Percentiles rank a stretch among this genome's conserved stretches.
Evolutionary conservation across 92 coral and sea anemone species (phyloP).

Genomic region (Epizoanthus scotinus): DNA sequence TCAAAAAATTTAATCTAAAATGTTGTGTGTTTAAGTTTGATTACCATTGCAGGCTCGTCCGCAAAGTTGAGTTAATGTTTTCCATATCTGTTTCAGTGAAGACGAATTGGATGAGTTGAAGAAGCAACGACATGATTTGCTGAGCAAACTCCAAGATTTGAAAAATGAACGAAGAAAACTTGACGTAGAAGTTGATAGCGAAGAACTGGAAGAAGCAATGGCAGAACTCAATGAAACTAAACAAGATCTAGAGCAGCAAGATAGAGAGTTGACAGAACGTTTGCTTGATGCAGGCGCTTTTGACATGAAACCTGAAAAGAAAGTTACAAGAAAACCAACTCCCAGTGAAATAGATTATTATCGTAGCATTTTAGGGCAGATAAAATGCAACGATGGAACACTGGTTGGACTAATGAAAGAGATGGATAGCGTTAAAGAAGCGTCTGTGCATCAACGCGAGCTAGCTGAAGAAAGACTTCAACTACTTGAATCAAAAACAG

Average conservation of each 20-base stretch:
- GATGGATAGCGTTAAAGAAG: conserved; percentile 50
- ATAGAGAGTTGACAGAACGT: conserved; percentile 34
- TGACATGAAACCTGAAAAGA: conserved; percentile 45
- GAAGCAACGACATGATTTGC: conserved; percentile 40
- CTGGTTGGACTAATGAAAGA: conserved; percentile 62
- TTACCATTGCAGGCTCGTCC: too few species aligned
- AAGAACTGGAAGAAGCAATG: conserved; percentile 59
- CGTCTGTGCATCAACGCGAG: conserved; percentile 52
- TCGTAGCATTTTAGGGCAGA: conserved; percentile 42
- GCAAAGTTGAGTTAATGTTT: too few species aligned
- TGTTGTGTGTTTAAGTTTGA: too few species aligned
- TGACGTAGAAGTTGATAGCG: conserved; percentile 63
- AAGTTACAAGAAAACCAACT: conserved; percentile 25
- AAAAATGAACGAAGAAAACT: conserved; percentile 53
- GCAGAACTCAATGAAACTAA: conserved; percentile 44
- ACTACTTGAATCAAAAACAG: conserved; percentile 56
- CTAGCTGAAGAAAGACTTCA: conserved; percentile 36
- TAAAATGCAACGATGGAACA: conserved; percentile 60
- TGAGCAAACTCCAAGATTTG: conserved; percentile 47
- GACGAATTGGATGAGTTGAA: conserved; percentile 18
- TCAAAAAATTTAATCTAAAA: too few species aligned
- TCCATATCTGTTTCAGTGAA: neutral
- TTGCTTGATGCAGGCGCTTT: conserved; percentile 48
- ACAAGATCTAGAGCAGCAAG: conserved; percentile 49
- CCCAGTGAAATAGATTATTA: conserved; percentile 42